A percentile compares a stretch with the other conserved stretches of the same genome.
Conservation (phyloP, 2,113 vertebrate genomes). For the Erythrolamprus reginae region DNA sequence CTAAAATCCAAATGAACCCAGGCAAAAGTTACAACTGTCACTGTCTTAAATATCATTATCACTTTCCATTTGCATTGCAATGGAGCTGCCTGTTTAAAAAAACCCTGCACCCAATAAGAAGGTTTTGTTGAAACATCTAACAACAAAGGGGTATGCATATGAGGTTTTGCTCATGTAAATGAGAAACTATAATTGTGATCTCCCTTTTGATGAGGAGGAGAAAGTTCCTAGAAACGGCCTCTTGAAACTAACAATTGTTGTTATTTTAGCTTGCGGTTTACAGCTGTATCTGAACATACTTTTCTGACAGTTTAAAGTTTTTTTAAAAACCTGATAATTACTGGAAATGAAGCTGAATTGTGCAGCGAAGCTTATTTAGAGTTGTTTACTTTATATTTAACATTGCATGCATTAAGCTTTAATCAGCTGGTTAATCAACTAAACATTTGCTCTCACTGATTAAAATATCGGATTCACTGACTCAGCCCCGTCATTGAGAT, state of each 20-base stretch:
- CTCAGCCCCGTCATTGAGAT: not conserved
- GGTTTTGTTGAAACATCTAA: constrained; percentile 47
- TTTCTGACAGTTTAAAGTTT: constrained; percentile 49
- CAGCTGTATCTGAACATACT: constrained; percentile 34
- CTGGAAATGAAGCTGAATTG: constrained; percentile 46
- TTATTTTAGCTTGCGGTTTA: constrained; percentile 38
- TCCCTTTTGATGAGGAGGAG: constrained; percentile 53
- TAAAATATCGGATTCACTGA: not conserved
- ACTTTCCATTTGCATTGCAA: constrained; percentile 17
- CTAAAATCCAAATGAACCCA: constrained; percentile 47
- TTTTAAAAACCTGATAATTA: constrained; percentile 47
- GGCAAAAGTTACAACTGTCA: constrained; percentile 48
- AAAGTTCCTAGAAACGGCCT: constrained; percentile 38
- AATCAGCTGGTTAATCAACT: not conserved
- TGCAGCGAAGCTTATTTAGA: constrained; percentile 31
- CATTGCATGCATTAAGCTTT: not conserved
- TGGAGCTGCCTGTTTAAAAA: constrained; percentile 24
- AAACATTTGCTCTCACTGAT: not conserved
- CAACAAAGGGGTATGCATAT: constrained; percentile 28
- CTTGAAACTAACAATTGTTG: constrained; percentile 46
- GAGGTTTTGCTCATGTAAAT: constrained; percentile 49
- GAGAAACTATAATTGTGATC: constrained; percentile 41
- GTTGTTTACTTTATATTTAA: constrained; percentile 28
- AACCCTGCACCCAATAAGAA: constrained; percentile 20
- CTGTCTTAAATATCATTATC: not conserved